A percentile compares a stretch with the other conserved stretches of the same genome.
Conservation (phyloP, 2,113 vertebrate species). For the Natator depressus region DNA sequence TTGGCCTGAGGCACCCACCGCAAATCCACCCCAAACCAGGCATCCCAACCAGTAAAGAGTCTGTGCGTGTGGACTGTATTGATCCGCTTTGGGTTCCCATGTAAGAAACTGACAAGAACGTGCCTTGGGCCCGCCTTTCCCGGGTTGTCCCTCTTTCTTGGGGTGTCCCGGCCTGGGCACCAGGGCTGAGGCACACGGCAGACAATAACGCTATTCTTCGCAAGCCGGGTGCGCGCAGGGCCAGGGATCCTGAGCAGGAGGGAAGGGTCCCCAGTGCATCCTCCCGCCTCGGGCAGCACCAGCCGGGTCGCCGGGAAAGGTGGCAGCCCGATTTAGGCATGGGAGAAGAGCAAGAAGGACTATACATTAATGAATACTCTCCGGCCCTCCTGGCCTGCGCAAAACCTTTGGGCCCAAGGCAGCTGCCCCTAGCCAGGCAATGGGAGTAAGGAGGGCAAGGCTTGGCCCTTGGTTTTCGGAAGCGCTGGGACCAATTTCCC, state of each 20-base stretch:
- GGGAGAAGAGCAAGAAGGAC: not conserved
- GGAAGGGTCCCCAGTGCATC: not conserved
- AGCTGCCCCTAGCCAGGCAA: not conserved
- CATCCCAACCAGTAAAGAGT: not conserved
- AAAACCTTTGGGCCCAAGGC: not conserved
- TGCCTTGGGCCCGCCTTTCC: fast-evolving
- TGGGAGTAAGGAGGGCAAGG: not conserved
- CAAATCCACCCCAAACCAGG: not conserved
- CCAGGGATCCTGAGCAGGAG: not conserved
- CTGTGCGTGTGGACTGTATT: not conserved
- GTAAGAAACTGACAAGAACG: not conserved
- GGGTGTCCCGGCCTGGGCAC: fast-evolving
- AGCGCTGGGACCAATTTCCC: not conserved
- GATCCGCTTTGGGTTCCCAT: not conserved
- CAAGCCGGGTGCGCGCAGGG: not conserved
- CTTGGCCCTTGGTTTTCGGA: not conserved
- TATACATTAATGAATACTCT: not conserved
- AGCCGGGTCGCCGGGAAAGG: not conserved
- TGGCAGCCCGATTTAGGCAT: not conserved
- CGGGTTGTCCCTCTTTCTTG: not conserved
- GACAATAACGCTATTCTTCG: fast-evolving
- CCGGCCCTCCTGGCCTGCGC: not conserved
- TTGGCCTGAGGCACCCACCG: fast-evolving
- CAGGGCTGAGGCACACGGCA: not conserved
- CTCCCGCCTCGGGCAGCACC: not conserved